A percentile compares a stretch with the other conserved stretches of the same genome.
Evolutionary conservation across 2,888 invertebrate genomes (phyloP).

Genomic region (Hirtodrosophila histrioides): DNA sequence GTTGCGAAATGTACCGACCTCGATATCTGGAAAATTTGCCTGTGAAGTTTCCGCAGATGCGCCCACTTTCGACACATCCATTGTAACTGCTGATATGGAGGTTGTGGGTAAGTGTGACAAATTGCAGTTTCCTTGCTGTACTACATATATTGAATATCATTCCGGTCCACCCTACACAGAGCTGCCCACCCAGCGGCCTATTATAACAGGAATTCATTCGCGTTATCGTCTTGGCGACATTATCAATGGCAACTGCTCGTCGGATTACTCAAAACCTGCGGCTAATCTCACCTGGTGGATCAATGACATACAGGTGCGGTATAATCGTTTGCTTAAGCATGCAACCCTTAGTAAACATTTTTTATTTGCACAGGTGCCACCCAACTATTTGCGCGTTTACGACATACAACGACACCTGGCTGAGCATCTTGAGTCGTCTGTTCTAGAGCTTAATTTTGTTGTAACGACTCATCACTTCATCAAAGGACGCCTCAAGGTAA

Average conservation of each 20-base stretch:
- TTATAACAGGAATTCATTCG: constrained; percentile 85
- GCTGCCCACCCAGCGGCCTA: constrained; percentile 85
- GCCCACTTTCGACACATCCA: constrained; percentile 83
- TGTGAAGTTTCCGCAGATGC: constrained; percentile 84
- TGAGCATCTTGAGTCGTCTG: constrained; percentile 82
- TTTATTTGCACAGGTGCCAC: constrained; percentile 72
- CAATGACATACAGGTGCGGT: constrained; percentile 85
- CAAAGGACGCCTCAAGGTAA: constrained; percentile 82
- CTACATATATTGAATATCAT: too few relatives aligned
- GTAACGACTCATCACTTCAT: constrained; percentile 83
- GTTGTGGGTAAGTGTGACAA: constrained; percentile 80
- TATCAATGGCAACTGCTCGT: constrained; percentile 86
- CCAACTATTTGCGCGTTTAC: constrained; percentile 77
- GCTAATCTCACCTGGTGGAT: constrained; percentile 87
- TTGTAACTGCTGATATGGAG: constrained; percentile 83
- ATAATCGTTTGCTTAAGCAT: background rate
- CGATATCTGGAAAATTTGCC: constrained; percentile 83
- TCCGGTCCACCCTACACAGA: constrained; percentile 68
- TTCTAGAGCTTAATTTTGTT: constrained; percentile 82
- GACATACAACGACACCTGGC: constrained; percentile 81
- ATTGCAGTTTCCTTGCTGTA: constrained; percentile 10
- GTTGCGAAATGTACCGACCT: constrained; percentile 81
- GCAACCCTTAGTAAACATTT: too few relatives aligned
- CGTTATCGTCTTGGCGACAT: constrained; percentile 85
- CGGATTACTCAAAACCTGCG: constrained; percentile 86